phyloP scores from a whole-genome alignment of 2,113 vertebrate species.

The Platichthys flesus region DNA sequence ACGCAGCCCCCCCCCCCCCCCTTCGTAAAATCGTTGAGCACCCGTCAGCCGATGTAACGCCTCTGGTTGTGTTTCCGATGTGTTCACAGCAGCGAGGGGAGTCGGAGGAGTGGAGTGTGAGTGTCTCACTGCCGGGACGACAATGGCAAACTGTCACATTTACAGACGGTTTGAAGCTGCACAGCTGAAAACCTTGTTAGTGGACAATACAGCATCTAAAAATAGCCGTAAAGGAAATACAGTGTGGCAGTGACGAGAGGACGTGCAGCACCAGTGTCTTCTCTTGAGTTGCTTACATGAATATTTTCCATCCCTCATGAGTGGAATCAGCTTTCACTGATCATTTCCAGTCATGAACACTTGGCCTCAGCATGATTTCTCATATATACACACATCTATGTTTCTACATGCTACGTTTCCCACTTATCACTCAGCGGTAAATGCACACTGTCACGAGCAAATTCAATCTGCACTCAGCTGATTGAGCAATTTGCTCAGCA shows the following conservation, averaged over 20 bases:
- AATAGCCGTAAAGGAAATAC: not conserved
- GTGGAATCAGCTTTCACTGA: too few relatives aligned
- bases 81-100: conserved; percentile 8
- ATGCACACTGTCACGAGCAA: conserved; percentile 64
- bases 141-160: conserved; percentile 39
- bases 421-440: conserved; percentile 39
- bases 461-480: conserved; percentile 74
- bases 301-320: too few relatives aligned
- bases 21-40: conserved; percentile 33
- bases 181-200: conserved; percentile 15
- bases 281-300: not conserved
- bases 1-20: not conserved
- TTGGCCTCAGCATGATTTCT: not conserved
- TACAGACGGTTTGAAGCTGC: conserved; percentile 25
- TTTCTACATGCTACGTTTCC: conserved; percentile 39
- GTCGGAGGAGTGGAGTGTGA: conserved; percentile 6
- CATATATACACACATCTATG: not conserved
- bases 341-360: too few relatives aligned
- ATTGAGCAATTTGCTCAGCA: conserved; percentile 45
- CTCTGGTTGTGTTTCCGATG: conserved; percentile 34
- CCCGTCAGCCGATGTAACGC: conserved; percentile 28
- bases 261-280: not conserved
- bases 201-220: conserved; percentile 12
- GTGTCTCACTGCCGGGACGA: conserved; percentile 22
- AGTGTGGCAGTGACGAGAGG: not conserved